Evolutionary conservation across 2,797 vertebrate genomes (phyloP).

Genomic region (Chloroceryle amazona): DNA sequence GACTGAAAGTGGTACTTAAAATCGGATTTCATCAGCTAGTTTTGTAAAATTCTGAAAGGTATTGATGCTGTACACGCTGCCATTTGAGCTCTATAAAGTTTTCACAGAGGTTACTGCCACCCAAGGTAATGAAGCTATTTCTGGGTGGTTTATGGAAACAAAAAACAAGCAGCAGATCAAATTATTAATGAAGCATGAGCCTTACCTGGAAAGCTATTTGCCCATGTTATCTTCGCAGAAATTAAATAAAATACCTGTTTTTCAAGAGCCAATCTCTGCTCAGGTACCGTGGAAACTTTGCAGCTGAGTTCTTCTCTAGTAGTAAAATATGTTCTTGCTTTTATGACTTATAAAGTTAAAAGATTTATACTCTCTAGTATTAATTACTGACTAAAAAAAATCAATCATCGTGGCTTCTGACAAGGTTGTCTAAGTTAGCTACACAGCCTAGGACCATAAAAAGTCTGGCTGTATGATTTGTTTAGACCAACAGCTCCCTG

Average conservation of each 20-base stretch:
- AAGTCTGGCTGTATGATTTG: neutral
- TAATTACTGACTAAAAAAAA: conserved; percentile 2
- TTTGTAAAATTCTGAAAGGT: conserved; percentile 44
- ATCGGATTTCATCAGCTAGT: conserved; percentile 29
- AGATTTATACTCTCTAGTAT: neutral
- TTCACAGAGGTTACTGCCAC: neutral
- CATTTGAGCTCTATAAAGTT: neutral
- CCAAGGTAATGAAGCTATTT: neutral
- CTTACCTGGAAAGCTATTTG: neutral
- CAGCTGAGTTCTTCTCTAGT: neutral
- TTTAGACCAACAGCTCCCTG: neutral
- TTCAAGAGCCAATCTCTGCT: neutral
- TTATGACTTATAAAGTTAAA: neutral
- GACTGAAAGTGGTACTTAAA: conserved; percentile 57
- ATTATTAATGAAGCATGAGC: neutral
- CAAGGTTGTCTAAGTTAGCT: neutral
- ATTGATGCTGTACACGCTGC: neutral
- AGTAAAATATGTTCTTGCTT: conserved; percentile 7
- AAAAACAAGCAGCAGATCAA: neutral
- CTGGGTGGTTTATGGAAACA: neutral
- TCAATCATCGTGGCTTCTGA: neutral
- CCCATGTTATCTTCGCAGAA: neutral
- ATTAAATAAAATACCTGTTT: neutral
- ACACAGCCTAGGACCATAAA: neutral
- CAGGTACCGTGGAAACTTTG: neutral